Evolutionary conservation across 2,888 invertebrate species (phyloP), one percentile per base, ranked within the genome.

Genomic region (Trichopria drosophilae): DNA sequence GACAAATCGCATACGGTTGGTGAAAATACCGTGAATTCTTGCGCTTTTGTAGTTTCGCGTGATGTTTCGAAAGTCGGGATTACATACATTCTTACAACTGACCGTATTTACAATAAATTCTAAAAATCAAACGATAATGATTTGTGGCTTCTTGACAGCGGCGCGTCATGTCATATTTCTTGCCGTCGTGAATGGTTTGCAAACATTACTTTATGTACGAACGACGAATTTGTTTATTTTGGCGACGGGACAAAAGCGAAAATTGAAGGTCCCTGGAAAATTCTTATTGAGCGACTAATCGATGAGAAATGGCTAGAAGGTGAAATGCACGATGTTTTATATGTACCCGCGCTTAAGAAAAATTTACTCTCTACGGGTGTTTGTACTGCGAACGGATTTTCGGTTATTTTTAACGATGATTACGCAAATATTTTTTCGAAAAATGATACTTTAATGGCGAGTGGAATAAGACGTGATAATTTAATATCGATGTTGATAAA

Each of bases 351-450:
- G 7, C 2, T 57, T 3, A 19, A 24, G 4, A 59, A 51, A 32
- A 59, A 55, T 40, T 41, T 59, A 9, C 53, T 56, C 20, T 55
- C 50, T 2, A 41, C 51, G 16, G 49, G 57, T 6, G 35, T 29
- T 3, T 52, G 53, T 18, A 46, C 42, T 3, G 3, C 22, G 2
- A 35, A 37, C 4, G 43, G 40, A 2, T 40, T 32, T 10, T n/a
- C 40, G n/a, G 34, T 53, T 9, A 10, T 15, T n/a, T 53, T 46
- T 12, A n/a, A 16, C 4, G 40, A 32, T 9, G 15, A 44, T 29
- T 3, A 23, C 9, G 37, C 37, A 7, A 13, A 36, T 5, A 47
- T 52, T 37, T 42, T 29, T 34, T 47, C 42, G 12, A 34, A 32
- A 28, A 22, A 37, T 7, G 34, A 36, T n/a, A n/a, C 36, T 24